Evolutionary conservation across 2,113 vertebrate species (phyloP), one percentile per base, ranked within the genome.

Genomic region (Uropsilus gracilis): DNA sequence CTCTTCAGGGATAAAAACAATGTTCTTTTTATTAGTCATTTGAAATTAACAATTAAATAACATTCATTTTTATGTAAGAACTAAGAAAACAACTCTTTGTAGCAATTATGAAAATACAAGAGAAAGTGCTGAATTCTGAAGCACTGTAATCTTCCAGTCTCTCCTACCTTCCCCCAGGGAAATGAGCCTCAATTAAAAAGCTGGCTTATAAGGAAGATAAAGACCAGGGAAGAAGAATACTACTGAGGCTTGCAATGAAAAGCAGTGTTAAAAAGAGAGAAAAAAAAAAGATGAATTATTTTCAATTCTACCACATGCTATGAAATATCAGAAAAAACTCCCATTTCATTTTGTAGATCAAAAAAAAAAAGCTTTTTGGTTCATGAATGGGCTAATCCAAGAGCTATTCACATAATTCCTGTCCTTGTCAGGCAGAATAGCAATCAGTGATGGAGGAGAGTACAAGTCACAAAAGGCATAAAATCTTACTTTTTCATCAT

Each of bases 401-500:
- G 18, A 89, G 87, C 69, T 85, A 94, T 50, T 95, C 83, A 77
- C 44, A 13, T 48, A 93, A 96, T 81, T 93, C n/a, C 64, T 66
- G 3, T 76, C 37, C n/a, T 86, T 97, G 92, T 64, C 83, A 77
- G 71, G 11, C 20, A 94, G 61, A 90, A 86, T 0, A 87, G 66
- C 72, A 96, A 87, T 91, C 78, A 82, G 10, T 18, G n/a, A 92
- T 83, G 55, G 85, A 77, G 75, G 34, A 93, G 42, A 77, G 32
- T 64, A 22, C 26, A 61, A 93, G 44, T 64, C 80, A 94, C 17
- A 32, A 88, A 78, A 92, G 50, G 91, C 85, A 91, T 0, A 1
- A 72, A 94, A 85, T 87, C 98, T 98, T 98, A 99, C 99, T 98
- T 99, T 99, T 97, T 99, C 99, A 93, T 99, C 99, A 87, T 99